Evolutionary conservation across 1,140 invertebrate genomes (phyloP), one percentile per base, ranked within the genome.

Genomic region (Eumaeus atala): DNA sequence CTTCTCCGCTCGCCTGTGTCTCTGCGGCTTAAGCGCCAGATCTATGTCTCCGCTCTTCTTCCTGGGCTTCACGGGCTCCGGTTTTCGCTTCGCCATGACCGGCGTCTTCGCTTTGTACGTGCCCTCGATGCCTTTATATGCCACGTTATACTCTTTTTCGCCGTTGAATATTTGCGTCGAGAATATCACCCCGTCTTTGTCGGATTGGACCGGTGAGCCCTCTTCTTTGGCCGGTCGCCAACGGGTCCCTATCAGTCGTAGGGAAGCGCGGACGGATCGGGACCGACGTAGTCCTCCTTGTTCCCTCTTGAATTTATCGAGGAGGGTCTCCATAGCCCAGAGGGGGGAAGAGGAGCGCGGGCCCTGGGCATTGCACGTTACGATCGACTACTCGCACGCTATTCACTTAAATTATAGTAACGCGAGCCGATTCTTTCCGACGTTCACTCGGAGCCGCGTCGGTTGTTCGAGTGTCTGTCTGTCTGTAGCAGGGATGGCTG

Each of bases 221-320:
- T 82, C 64, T 56, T 82, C 79, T 53, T 89, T 87, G 49, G 76
- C 75, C 33, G 80, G 77, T 40, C 89, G 77, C 77, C 89, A 87
- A 57, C 87, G 86, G 62, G 87, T 87, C 52, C 89, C 88, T 56
- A 94, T 91, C 58, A 93, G 77, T 61, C 91, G 90, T 44, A 94
- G 79, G 35, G 93, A 94, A 36, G 92, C 91, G 54, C 93, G 89
- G 62, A 94, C 91, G 35, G 92, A 93, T 63, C 91, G 90, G 58
- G 92, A 91, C 61, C 92, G 89, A 36, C 91, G 90, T 58, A 92
- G 76, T 74, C 86, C 73, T 64, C 73, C 70, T 67, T 80, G 77
- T 66, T 75, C 77, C 67, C 77, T 74, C 70, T 80, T 80, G 70
- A 84, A 79, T 61, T 77, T 89, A 50, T 81, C 77, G 73, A 85